These are phyloP conservation scores for Gymnothorax reevesii DNA, from an alignment of 2,797 vertebrate species.

Conservation along the genomic window DNA sequence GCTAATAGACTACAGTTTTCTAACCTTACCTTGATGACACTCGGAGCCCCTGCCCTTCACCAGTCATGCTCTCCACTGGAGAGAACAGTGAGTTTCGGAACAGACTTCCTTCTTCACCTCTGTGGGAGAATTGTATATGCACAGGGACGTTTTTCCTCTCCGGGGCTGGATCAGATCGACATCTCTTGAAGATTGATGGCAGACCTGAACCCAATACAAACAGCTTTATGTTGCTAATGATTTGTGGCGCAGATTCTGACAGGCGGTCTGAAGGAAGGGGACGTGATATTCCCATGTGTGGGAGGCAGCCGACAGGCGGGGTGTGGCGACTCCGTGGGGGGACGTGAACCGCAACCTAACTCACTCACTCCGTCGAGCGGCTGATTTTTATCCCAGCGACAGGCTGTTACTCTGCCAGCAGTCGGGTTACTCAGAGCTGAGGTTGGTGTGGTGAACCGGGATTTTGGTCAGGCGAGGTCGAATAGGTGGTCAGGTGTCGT, in stretches of 20 bases:
- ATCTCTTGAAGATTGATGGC: not conserved
- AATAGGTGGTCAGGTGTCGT: too few relatives aligned
- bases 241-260: not conserved
- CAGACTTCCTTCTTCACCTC: not conserved
- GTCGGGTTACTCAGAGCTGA: not conserved
- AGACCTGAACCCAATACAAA: conserved; percentile 9
- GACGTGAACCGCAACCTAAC: conserved; percentile 38
- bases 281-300: conserved; percentile 2
- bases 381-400: conserved; percentile 31
- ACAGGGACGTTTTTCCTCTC: not conserved
- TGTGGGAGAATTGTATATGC: not conserved
- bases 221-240: conserved; percentile 13
- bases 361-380: not conserved
- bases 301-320: not conserved
- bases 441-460: too few relatives aligned
- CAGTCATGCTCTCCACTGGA: not conserved
- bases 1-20: not conserved
- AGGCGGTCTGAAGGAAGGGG: conserved; percentile 16
- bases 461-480: too few relatives aligned
- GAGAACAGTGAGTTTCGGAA: not conserved
- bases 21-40: too few relatives aligned
- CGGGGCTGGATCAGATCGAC: not conserved
- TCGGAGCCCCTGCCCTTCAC: too few relatives aligned
- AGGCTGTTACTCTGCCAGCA: conserved; percentile 36
- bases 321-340: conserved; percentile 1